Conservation (phyloP, 2,888 invertebrate species). For the Pachliopta kotzebuea region DNA sequence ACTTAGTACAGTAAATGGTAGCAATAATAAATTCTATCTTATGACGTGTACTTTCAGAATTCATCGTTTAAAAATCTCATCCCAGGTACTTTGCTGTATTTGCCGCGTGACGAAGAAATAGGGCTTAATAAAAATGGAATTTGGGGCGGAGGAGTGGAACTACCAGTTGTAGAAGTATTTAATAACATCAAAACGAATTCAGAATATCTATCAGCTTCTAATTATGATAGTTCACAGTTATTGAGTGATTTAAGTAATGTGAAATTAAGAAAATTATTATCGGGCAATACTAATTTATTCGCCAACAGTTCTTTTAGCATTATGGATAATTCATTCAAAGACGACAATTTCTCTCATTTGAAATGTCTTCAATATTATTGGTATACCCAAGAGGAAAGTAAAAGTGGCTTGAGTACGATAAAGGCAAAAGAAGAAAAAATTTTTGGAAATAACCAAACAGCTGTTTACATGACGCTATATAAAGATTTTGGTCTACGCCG, state of each 20-base stretch:
- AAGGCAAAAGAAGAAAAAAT: slow-evolving; percentile 2
- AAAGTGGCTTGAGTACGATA: slow-evolving; percentile 26
- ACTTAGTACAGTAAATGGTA: too few species aligned
- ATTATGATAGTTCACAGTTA: slow-evolving; percentile 14
- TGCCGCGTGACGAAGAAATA: slow-evolving; percentile 55
- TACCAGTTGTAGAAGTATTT: slow-evolving; percentile 30
- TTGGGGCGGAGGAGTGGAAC: slow-evolving; percentile 35
- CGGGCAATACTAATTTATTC: slow-evolving; percentile 21
- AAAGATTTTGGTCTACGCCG: slow-evolving; percentile 43
- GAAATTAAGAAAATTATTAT: slow-evolving; percentile 2
- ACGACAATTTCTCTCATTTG: slow-evolving; percentile 42
- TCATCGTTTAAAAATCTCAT: slow-evolving; percentile 41
- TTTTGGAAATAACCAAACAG: slow-evolving; percentile 50
- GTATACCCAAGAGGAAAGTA: slow-evolving; percentile 33
- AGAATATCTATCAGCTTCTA: slow-evolving; percentile 28
- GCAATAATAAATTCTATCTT: not conserved
- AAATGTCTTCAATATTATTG: slow-evolving; percentile 39
- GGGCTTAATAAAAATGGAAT: slow-evolving; percentile 44
- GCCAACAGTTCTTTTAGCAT: slow-evolving; percentile 35
- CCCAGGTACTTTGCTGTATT: slow-evolving; percentile 62
- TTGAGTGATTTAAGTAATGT: slow-evolving; percentile 15
- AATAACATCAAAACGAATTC: slow-evolving; percentile 28
- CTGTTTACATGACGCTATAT: slow-evolving; percentile 60
- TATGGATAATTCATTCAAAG: slow-evolving; percentile 39
- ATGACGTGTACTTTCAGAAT: slow-evolving; percentile 8